phyloP scores from a whole-genome alignment of 37 sponge, comb jelly and placozoan genomes.

The Trichoplax adhaerens region DNA sequence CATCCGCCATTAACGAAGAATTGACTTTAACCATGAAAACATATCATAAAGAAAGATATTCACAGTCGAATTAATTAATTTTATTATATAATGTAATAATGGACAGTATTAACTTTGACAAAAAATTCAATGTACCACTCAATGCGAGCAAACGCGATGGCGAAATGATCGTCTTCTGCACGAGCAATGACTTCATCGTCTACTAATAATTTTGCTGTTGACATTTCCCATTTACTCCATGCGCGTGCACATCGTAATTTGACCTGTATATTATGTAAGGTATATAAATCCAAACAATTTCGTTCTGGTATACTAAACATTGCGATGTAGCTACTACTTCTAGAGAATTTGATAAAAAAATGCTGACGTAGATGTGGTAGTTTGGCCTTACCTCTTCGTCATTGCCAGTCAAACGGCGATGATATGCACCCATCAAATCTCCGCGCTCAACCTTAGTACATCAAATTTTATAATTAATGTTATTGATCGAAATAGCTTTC shows the following conservation, averaged over 20 bases:
- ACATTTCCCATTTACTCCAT: conserved; percentile 37
- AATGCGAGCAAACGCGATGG: conserved; percentile 29
- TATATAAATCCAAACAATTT: too few species aligned
- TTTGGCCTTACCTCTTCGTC: conserved; percentile 19
- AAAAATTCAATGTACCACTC: conserved; percentile 16
- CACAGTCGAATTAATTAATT: too few species aligned
- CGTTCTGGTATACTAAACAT: too few species aligned
- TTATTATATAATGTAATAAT: too few species aligned
- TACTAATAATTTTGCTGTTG: conserved; percentile 8
- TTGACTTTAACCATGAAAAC: conserved; percentile 13
- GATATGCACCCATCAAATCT: conserved; percentile 37
- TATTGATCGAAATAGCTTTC: too few species aligned
- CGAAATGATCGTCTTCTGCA: conserved; percentile 12
- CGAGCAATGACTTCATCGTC: conserved; percentile 5
- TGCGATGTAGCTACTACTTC: too few species aligned
- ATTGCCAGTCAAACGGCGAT: conserved; percentile 30
- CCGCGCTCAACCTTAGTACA: conserved; percentile 19
- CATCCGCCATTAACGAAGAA: conserved; percentile 51
- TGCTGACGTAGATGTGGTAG: too few species aligned
- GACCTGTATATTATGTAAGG: conserved; percentile 1
- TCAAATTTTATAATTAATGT: too few species aligned
- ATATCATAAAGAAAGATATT: too few species aligned
- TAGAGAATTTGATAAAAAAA: too few species aligned
- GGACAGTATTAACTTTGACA: too few species aligned
- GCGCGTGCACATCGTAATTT: conserved; percentile 24